Percentiles rank a stretch among this genome's conserved stretches.
phyloP scores from a whole-genome alignment of 2,113 vertebrate species.

The Aleadryas rufinucha region DNA sequence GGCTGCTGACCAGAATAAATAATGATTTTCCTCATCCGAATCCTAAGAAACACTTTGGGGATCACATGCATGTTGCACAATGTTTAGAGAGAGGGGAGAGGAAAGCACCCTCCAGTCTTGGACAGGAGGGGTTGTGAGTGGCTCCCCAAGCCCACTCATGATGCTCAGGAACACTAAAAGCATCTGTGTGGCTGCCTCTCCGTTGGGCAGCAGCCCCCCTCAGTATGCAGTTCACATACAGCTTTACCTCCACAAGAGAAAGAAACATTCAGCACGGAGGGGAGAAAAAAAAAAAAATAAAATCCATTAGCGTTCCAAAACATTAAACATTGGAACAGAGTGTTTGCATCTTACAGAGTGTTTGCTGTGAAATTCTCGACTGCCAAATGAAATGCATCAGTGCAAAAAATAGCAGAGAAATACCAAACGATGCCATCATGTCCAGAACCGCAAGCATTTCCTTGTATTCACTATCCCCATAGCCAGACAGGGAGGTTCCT shows the following conservation, averaged over 20 bases:
- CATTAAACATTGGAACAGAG: neutral
- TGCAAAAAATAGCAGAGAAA: slow-evolving; percentile 59
- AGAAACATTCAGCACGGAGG: neutral
- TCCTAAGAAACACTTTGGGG: neutral
- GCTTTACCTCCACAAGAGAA: slow-evolving; percentile 6
- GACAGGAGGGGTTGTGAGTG: neutral
- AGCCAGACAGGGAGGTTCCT: slow-evolving; percentile 65
- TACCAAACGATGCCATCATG: slow-evolving; percentile 34
- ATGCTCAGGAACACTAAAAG: neutral
- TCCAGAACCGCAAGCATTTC: slow-evolving; percentile 66
- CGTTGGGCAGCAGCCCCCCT: neutral
- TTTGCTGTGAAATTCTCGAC: slow-evolving; percentile 4
- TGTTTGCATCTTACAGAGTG: slow-evolving; percentile 14
- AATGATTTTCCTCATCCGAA: slow-evolving; percentile 2
- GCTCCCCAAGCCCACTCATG: neutral
- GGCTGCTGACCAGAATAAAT: slow-evolving; percentile 36
- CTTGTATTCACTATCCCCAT: slow-evolving; percentile 59
- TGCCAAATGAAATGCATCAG: slow-evolving; percentile 32
- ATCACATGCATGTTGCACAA: neutral
- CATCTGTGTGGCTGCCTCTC: neutral
- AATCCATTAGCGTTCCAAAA: neutral
- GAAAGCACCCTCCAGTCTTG: neutral
- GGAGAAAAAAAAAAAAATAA: neutral
- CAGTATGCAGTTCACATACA: slow-evolving; percentile 14
- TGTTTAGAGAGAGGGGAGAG: neutral